phyloP scores from a whole-genome alignment of 2,888 invertebrate genomes.

The Cremastinae sp. region DNA sequence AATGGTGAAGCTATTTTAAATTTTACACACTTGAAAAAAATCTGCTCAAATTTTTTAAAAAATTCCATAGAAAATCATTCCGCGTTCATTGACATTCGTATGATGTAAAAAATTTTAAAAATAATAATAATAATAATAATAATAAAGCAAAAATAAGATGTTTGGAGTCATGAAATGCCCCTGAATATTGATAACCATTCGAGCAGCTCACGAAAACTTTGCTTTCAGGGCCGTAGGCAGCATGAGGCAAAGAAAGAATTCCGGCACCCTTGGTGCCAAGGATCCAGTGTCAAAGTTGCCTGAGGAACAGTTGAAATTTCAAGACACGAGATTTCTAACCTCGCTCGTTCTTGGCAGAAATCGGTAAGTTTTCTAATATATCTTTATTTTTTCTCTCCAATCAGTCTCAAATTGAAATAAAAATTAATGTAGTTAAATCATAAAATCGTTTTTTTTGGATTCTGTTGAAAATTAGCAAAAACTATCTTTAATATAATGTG shows the following conservation, averaged over 20 bases:
- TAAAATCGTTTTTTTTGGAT: too few species aligned
- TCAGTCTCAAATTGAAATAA: background rate
- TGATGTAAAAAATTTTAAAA: too few species aligned
- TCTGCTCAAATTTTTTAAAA: too few species aligned
- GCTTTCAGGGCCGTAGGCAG: conserved; percentile 73
- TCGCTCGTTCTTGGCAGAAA: conserved; percentile 77
- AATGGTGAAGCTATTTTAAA: too few species aligned
- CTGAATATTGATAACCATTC: conserved; percentile 45
- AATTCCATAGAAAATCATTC: too few species aligned
- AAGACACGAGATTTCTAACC: conserved; percentile 77
- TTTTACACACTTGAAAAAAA: too few species aligned
- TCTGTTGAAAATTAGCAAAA: too few species aligned
- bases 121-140: conserved; percentile 15
- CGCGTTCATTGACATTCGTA: too few species aligned
- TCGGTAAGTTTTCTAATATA: conserved; percentile 17
- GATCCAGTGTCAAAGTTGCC: conserved; percentile 67
- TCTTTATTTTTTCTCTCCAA: conserved; percentile 1
- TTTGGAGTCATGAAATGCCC: background rate
- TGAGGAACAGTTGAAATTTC: conserved; percentile 77
- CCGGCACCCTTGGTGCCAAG: conserved; percentile 68
- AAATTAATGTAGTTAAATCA: background rate
- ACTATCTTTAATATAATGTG: too few species aligned
- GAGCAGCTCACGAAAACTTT: conserved; percentile 51
- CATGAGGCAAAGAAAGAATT: conserved; percentile 76
- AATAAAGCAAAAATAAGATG: background rate